Conservation (phyloP, 2,113 vertebrate species). For the Madoqua kirkii region DNA sequence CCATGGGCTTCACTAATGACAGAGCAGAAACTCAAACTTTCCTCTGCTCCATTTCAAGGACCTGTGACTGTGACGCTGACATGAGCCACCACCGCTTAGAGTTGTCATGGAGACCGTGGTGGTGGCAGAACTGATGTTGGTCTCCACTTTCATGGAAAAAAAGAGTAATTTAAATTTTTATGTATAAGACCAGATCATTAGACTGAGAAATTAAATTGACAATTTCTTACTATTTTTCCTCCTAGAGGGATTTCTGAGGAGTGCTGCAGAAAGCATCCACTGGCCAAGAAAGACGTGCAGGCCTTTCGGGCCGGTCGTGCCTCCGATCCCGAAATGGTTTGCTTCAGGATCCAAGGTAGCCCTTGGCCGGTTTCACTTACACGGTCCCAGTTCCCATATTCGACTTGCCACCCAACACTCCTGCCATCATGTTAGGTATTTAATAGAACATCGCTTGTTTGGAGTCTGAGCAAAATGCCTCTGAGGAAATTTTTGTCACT, state of each 20-base stretch:
- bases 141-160: conserved; percentile 70
- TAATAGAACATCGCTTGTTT: background rate
- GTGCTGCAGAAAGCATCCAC: background rate
- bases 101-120: conserved; percentile 81
- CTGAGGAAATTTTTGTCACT: background rate
- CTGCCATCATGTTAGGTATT: too few relatives aligned
- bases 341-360: background rate
- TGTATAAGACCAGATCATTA: conserved; percentile 76
- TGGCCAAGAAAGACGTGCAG: background rate
- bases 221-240: conserved; percentile 34
- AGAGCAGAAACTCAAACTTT: conserved; percentile 46
- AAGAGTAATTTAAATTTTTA: conserved; percentile 81
- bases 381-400: accelerated
- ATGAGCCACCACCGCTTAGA: conserved; percentile 47
- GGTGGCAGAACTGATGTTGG: conserved; percentile 77
- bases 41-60: conserved; percentile 69
- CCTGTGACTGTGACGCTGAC: conserved; percentile 65
- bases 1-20: background rate
- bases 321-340: background rate
- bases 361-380: background rate
- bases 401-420: accelerated
- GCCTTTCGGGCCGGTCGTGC: background rate
- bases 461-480: background rate
- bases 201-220: conserved; percentile 73
- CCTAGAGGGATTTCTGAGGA: background rate